Evolutionary conservation across 64 coral and sea anemone genomes (phyloP).

Genomic region (Pachyseris speciosa): DNA sequence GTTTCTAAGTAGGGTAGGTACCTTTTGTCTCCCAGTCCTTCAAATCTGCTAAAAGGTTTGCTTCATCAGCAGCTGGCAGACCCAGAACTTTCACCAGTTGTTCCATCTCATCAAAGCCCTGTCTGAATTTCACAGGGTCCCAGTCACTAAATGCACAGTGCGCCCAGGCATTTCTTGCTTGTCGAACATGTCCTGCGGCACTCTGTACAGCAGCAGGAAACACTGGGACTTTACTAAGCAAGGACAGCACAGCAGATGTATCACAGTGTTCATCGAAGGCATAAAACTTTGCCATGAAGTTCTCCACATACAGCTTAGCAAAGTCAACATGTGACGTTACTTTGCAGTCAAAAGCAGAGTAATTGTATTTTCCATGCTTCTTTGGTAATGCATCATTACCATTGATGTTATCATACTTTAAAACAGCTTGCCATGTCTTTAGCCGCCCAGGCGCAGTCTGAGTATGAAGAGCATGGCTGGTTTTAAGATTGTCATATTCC

Average conservation of each 20-base stretch:
- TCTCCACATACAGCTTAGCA: slow-evolving; percentile 42
- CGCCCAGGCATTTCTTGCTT: slow-evolving; percentile 17
- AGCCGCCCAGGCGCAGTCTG: background rate
- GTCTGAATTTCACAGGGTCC: background rate
- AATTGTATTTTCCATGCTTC: background rate
- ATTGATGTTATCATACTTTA: slow-evolving; percentile 48
- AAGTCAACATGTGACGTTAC: slow-evolving; percentile 37
- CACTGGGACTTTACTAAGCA: no score
- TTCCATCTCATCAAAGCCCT: background rate
- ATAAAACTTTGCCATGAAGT: slow-evolving; percentile 27
- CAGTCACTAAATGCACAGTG: slow-evolving; percentile 17
- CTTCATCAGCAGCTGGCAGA: background rate
- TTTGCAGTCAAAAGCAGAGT: slow-evolving; percentile 11
- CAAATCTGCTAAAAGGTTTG: background rate
- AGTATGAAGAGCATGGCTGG: background rate
- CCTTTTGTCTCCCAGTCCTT: background rate
- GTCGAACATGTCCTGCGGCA: no score
- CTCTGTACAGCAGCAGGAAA: no score
- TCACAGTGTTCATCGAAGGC: slow-evolving; percentile 41
- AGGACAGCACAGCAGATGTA: background rate
- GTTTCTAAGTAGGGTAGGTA: background rate
- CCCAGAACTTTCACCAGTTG: background rate
- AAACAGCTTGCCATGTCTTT: background rate
- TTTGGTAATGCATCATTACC: background rate
- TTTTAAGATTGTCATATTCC: background rate